These are phyloP conservation scores for Aix galericulata DNA, from an alignment of 2,113 vertebrate species.

Conservation along the genomic window DNA sequence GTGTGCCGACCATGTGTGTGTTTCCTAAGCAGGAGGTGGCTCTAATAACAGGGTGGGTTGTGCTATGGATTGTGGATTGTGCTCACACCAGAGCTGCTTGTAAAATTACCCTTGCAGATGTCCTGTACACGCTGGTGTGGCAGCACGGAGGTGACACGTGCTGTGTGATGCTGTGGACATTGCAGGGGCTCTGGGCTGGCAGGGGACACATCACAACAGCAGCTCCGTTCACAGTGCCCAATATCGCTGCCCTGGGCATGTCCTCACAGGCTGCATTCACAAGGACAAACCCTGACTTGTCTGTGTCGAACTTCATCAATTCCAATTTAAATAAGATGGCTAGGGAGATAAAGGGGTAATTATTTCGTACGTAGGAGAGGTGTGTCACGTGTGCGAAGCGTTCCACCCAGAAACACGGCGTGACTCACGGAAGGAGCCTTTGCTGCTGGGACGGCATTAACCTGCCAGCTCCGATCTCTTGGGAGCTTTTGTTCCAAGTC, in stretches of 20 bases:
- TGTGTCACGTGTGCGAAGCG: neutral
- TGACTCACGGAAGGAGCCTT: neutral
- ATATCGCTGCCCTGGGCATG: neutral
- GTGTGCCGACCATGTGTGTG: accelerated
- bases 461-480: neutral
- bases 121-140: neutral
- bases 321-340: conserved; percentile 51
- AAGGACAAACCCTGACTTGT: conserved; percentile 35
- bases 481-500: neutral
- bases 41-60: conserved; percentile 57
- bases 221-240: neutral
- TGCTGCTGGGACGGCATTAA: neutral
- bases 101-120: neutral
- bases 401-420: neutral
- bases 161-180: neutral
- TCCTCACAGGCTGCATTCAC: neutral
- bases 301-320: conserved; percentile 42
- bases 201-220: neutral
- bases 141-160: neutral
- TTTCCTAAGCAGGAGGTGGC: conserved; percentile 14
- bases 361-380: conserved; percentile 28
- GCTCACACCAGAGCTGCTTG: conserved; percentile 17
- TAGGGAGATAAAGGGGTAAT: conserved; percentile 49
- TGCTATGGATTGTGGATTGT: conserved; percentile 33
- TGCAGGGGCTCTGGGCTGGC: neutral